These are phyloP conservation scores for Chloroceryle amazona DNA, from an alignment of 2,797 vertebrate species.

Conservation along the genomic window DNA sequence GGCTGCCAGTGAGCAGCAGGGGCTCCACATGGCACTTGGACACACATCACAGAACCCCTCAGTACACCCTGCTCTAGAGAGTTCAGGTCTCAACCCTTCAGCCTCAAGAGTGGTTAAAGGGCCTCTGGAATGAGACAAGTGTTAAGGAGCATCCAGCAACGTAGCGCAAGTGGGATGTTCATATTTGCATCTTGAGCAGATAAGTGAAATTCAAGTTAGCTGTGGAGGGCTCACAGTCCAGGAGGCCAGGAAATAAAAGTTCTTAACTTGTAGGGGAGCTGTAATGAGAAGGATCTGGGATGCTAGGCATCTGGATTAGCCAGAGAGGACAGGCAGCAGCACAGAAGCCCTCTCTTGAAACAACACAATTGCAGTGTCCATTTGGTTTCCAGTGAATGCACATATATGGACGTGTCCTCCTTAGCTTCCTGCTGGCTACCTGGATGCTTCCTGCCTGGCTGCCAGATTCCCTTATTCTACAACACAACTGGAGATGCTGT, in stretches of 20 bases:
- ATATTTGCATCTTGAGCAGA: fast-evolving
- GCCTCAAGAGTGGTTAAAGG: background rate
- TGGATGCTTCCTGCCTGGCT: background rate
- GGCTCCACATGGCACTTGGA: fast-evolving
- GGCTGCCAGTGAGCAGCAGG: background rate
- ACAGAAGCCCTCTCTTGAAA: background rate
- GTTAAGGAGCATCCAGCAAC: background rate
- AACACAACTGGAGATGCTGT: background rate
- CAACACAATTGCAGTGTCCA: background rate
- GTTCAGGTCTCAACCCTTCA: background rate
- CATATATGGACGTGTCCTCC: background rate
- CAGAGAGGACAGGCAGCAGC: background rate
- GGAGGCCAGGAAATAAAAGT: background rate
- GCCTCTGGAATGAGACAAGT: background rate
- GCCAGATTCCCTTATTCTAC: background rate
- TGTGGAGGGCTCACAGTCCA: background rate
- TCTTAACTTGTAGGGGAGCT: background rate
- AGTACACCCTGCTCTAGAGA: background rate
- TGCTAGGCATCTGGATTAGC: background rate
- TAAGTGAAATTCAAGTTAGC: background rate
- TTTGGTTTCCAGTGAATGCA: background rate
- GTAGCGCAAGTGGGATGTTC: background rate
- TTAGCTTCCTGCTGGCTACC: background rate
- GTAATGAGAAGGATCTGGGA: background rate
- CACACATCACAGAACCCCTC: fast-evolving